Conservation (phyloP, 2,113 vertebrate genomes). For the Synodontis membranacea region DNA sequence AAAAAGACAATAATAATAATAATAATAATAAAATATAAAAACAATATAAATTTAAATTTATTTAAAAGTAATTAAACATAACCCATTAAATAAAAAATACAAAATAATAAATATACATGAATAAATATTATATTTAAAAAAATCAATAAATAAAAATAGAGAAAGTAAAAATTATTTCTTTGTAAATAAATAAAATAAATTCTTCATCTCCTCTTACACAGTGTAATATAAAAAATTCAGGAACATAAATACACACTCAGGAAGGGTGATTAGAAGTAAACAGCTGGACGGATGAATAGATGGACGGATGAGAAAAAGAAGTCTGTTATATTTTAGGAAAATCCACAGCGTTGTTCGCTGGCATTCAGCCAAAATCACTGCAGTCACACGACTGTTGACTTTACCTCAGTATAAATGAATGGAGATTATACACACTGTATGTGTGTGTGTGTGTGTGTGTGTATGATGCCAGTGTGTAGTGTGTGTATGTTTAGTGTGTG, state of each 20-base stretch:
- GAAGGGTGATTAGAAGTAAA: not conserved
- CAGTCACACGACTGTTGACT: not conserved
- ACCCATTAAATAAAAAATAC: not conserved
- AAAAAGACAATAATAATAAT: not conserved
- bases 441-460: constrained; percentile 15
- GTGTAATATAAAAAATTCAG: not conserved
- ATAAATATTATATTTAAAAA: not conserved
- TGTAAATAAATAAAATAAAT: not conserved
- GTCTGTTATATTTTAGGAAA: not conserved
- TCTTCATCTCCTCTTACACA: not conserved
- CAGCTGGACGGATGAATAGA: not conserved
- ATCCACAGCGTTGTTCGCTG: not conserved
- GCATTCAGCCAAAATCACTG: not conserved
- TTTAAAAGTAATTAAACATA: not conserved
- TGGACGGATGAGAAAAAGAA: not conserved
- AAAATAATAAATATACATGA: not conserved
- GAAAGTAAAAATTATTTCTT: no score
- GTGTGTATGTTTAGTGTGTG: not conserved
- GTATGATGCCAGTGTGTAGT: not conserved
- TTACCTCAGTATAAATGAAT: not conserved
- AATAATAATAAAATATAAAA: not conserved
- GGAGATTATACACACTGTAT: not conserved
- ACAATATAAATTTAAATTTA: not conserved
- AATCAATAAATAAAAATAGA: not conserved
- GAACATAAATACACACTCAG: not conserved